phyloP scores from a whole-genome alignment of 2,888 invertebrate genomes.

The Colostygia pectinataria region DNA sequence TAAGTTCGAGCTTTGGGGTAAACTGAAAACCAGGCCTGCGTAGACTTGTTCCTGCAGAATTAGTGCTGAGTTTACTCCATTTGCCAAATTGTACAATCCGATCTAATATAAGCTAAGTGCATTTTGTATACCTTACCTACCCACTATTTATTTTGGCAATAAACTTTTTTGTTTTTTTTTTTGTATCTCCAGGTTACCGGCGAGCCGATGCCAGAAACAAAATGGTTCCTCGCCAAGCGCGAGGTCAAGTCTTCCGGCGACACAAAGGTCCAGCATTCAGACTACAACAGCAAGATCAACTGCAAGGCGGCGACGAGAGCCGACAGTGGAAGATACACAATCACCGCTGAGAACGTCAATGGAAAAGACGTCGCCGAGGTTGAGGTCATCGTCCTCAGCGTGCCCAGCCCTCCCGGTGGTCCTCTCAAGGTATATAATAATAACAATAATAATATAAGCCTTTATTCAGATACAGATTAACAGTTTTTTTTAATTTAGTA shows the following conservation, averaged over 20 bases:
- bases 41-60: no score
- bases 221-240: slow-evolving; percentile 93
- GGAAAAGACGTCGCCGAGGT: slow-evolving; percentile 98
- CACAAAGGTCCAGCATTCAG: slow-evolving; percentile 90
- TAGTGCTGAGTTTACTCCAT: no score
- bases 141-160: no score
- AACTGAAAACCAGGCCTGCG: no score
- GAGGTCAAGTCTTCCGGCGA: slow-evolving; percentile 90
- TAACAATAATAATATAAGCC: no score
- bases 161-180: neutral
- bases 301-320: slow-evolving; percentile 90
- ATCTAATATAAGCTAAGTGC: no score
- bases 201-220: slow-evolving; percentile 96
- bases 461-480: no score
- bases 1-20: no score
- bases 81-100: no score
- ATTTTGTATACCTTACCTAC: no score
- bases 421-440: slow-evolving; percentile 86
- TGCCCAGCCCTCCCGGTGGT: slow-evolving; percentile 94
- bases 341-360: slow-evolving; percentile 95
- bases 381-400: slow-evolving; percentile 94
- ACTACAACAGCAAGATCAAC: slow-evolving; percentile 92
- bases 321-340: slow-evolving; percentile 95
- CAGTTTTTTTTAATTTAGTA: no score
- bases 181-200: slow-evolving; percentile 83